phyloP scores from a whole-genome alignment of 2,113 vertebrate species.

The Eptesicus fuscus region DNA sequence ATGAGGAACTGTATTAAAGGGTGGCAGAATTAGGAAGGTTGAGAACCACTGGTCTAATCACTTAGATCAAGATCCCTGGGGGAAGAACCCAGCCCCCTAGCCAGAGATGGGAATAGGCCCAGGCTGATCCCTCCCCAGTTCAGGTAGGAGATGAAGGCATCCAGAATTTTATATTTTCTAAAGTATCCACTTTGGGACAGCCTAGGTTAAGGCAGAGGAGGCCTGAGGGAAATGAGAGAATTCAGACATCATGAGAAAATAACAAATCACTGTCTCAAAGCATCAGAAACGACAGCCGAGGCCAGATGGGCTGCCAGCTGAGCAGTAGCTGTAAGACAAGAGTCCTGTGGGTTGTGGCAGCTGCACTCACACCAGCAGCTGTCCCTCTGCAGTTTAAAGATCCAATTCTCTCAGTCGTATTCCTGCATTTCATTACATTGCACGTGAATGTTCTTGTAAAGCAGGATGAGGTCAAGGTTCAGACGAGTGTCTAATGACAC shows the following conservation, averaged over 20 bases:
- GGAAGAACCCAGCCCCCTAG: background rate
- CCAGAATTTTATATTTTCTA: background rate
- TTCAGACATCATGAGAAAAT: background rate
- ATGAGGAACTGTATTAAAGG: no score
- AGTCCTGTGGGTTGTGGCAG: background rate
- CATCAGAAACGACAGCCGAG: accelerated
- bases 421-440: accelerated
- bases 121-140: accelerated
- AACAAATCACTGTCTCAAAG: no score
- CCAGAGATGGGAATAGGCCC: background rate
- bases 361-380: background rate
- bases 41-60: background rate
- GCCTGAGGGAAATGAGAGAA: background rate
- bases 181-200: background rate
- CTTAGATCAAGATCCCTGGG: background rate
- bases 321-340: accelerated
- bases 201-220: background rate
- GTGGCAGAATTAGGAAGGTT: no score
- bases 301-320: background rate
- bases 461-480: no score
- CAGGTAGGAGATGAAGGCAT: background rate
- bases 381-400: background rate
- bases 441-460: no score
- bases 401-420: accelerated
- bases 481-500: no score